These are phyloP conservation scores for Catostomus latipinnis DNA, from an alignment of 2,797 vertebrate genomes.

Conservation along the genomic window DNA sequence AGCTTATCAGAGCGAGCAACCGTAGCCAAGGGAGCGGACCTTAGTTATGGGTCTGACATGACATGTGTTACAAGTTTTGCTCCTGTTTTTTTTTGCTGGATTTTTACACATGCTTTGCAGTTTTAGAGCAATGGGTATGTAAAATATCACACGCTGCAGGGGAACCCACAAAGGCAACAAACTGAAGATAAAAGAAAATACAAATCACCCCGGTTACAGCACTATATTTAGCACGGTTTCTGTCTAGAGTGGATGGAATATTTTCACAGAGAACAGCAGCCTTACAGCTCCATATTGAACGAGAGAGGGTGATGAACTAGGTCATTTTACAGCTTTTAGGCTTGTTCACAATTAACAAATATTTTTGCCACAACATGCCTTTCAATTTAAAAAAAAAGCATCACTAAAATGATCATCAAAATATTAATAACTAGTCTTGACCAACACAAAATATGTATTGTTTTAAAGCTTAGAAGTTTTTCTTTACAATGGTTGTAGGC, in stretches of 20 bases:
- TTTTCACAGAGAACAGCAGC: slow-evolving; percentile 18
- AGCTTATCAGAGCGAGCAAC: too few species aligned
- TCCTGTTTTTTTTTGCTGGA: background rate
- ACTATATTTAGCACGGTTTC: slow-evolving; percentile 44
- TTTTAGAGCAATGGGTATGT: background rate
- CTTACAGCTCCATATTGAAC: background rate
- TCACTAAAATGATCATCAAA: too few species aligned
- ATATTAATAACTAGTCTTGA: too few species aligned
- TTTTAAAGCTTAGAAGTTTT: background rate
- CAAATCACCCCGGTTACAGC: slow-evolving; percentile 1
- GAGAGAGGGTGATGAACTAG: slow-evolving; percentile 13
- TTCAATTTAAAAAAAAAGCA: background rate
- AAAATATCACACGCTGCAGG: background rate
- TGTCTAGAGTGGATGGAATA: background rate
- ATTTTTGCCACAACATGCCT: background rate
- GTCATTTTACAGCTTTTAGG: background rate
- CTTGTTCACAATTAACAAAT: background rate
- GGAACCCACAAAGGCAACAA: slow-evolving; percentile 14
- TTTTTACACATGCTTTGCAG: slow-evolving; percentile 2
- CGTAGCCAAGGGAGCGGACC: too few species aligned
- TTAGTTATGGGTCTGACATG: background rate
- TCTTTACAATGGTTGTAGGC: too few species aligned
- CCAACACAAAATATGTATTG: too few species aligned
- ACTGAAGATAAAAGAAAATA: background rate
- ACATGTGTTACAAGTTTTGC: background rate